Evolutionary conservation across 2,888 invertebrate species (phyloP).

Genomic region (Alcis repandata): DNA sequence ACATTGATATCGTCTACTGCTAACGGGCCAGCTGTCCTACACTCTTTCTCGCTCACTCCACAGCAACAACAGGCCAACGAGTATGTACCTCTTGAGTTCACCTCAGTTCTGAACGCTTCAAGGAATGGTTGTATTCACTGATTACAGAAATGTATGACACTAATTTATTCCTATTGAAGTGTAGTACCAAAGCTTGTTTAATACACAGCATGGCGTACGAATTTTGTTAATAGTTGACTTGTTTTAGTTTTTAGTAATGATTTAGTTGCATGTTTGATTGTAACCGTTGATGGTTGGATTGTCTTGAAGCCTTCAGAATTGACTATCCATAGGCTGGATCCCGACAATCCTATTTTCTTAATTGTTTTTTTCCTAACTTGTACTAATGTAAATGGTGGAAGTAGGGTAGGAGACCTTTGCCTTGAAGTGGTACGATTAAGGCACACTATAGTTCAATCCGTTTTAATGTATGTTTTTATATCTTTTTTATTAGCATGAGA

Average conservation of each 20-base stretch:
- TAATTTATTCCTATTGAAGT: neutral
- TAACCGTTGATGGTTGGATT: conserved; percentile 1
- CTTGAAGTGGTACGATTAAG: too few relatives aligned
- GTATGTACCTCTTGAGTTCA: conserved; percentile 59
- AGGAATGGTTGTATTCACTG: conserved; percentile 17
- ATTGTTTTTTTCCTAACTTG: neutral
- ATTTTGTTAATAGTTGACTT: conserved; percentile 9
- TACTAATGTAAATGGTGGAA: neutral
- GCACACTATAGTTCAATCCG: too few relatives aligned
- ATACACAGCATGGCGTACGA: conserved; percentile 1
- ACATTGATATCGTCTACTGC: conserved; percentile 79
- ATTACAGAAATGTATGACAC: neutral
- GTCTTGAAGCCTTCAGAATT: conserved; percentile 35
- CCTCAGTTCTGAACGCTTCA: conserved; percentile 37
- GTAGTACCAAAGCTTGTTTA: conserved; percentile 3
- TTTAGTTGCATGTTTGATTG: conserved; percentile 15
- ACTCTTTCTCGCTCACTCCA: conserved; percentile 74
- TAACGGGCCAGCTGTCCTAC: conserved; percentile 75
- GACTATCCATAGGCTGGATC: conserved; percentile 24
- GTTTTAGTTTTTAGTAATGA: conserved; percentile 10
- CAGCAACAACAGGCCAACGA: conserved; percentile 75
- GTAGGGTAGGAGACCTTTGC: too few relatives aligned
- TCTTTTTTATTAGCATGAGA: too few relatives aligned
- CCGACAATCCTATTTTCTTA: conserved; percentile 10
- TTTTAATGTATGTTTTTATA: too few relatives aligned